Conservation (phyloP, 2,888 invertebrate species). For the Panorpa germanica region DNA sequence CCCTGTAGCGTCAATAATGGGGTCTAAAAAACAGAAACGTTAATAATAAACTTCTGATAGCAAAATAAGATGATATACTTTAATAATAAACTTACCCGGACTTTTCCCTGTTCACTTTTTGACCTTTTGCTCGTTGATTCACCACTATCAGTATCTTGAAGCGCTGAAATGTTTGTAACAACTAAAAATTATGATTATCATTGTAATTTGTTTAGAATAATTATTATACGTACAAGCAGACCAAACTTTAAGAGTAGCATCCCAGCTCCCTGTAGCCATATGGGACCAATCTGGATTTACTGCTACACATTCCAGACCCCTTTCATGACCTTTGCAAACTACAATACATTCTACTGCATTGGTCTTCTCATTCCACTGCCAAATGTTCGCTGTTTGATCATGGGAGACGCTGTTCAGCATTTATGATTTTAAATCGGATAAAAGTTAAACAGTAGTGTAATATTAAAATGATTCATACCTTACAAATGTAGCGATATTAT, state of each 20-base stretch:
- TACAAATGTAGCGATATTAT: slow-evolving; percentile 45
- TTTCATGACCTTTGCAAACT: slow-evolving; percentile 77
- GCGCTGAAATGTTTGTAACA: too few relatives aligned
- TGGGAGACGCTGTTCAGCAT: slow-evolving; percentile 52
- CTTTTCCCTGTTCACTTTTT: slow-evolving; percentile 33
- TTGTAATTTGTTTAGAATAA: too few relatives aligned
- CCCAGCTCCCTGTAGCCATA: slow-evolving; percentile 86
- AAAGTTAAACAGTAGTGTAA: too few relatives aligned
- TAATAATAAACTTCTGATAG: too few relatives aligned
- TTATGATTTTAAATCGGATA: too few relatives aligned
- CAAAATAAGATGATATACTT: too few relatives aligned
- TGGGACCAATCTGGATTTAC: slow-evolving; percentile 45
- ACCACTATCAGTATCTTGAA: slow-evolving; percentile 34
- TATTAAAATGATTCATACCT: too few relatives aligned
- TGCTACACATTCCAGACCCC: slow-evolving; percentile 75
- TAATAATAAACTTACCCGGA: slow-evolving; percentile 34
- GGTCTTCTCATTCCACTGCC: slow-evolving; percentile 63
- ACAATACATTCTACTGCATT: slow-evolving; percentile 64
- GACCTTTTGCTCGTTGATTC: slow-evolving; percentile 37
- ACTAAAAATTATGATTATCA: too few relatives aligned
- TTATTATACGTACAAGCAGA: slow-evolving; percentile 42
- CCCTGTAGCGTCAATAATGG: slow-evolving; percentile 79
- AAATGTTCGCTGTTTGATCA: slow-evolving; percentile 79
- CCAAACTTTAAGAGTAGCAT: slow-evolving; percentile 84
- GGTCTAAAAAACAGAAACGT: too few relatives aligned